Percentiles rank a stretch among this genome's conserved stretches.
These are phyloP conservation scores for Gopherus evgoodei DNA, from an alignment of 2,113 vertebrate species.

Conservation along the genomic window DNA sequence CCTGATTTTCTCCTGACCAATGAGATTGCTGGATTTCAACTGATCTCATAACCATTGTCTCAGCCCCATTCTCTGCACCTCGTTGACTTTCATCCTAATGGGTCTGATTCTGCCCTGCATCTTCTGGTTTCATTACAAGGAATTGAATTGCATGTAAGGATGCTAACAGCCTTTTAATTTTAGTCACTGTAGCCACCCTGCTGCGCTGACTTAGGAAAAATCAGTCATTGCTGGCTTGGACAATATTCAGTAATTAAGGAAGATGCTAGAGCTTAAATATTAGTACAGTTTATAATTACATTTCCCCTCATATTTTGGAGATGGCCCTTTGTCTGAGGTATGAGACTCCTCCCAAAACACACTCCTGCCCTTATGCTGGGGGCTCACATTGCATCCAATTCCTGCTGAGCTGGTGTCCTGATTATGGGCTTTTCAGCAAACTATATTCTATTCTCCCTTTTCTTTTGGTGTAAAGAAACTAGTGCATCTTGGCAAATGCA, in stretches of 20 bases:
- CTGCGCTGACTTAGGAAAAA: not conserved
- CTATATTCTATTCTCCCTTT: not conserved
- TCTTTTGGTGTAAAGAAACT: not conserved
- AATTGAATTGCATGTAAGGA: fast-evolving
- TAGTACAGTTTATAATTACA: not conserved
- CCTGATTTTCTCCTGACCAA: not conserved
- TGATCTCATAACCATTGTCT: not conserved
- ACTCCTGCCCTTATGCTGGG: not conserved
- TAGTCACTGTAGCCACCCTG: not conserved
- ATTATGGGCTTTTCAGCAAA: not conserved
- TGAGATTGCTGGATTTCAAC: not conserved
- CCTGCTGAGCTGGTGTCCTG: not conserved
- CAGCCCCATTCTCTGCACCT: not conserved
- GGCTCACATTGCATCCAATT: not conserved
- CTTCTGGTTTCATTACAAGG: not conserved
- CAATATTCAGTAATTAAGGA: not conserved
- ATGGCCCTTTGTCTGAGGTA: not conserved
- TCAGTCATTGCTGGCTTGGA: not conserved
- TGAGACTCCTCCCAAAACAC: not conserved
- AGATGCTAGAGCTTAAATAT: not conserved
- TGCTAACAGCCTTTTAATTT: not conserved
- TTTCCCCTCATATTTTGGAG: not conserved
- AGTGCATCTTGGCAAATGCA: not conserved
- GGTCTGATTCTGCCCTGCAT: not conserved
- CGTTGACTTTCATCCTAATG: fast-evolving